Evolutionary conservation across 2,113 vertebrate genomes (phyloP).

Genomic region (Elachura formosa): DNA sequence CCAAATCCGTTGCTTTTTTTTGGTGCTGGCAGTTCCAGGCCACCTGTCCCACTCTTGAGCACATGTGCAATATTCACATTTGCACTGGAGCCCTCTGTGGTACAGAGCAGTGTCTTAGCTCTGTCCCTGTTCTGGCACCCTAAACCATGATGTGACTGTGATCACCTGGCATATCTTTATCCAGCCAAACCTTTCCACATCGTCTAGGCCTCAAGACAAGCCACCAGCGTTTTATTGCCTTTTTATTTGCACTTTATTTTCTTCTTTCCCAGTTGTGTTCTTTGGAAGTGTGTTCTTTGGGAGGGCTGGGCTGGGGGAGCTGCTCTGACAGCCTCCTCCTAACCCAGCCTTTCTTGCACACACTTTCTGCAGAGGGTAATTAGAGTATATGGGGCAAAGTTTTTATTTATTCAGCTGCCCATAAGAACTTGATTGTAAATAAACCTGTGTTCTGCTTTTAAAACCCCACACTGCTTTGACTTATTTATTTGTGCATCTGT

Average conservation of each 20-base stretch:
- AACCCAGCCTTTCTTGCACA: not conserved
- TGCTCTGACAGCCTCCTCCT: not conserved
- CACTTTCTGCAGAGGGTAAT: slow-evolving; percentile 7
- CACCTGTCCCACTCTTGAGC: not conserved
- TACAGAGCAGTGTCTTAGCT: not conserved
- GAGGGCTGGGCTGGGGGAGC: not conserved
- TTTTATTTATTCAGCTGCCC: slow-evolving; percentile 79
- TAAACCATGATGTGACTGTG: not conserved
- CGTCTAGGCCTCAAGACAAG: slow-evolving; percentile 19
- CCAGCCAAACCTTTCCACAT: slow-evolving; percentile 11
- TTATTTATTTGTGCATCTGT: slow-evolving; percentile 7
- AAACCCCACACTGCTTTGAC: slow-evolving; percentile 5
- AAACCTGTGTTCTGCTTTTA: slow-evolving; percentile 71
- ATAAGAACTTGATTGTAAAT: slow-evolving; percentile 75
- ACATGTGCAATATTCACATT: not conserved
- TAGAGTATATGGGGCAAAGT: slow-evolving; percentile 31
- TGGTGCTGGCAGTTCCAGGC: slow-evolving; percentile 19
- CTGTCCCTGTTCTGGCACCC: not conserved
- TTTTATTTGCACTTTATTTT: slow-evolving; percentile 80
- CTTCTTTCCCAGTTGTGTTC: slow-evolving; percentile 23
- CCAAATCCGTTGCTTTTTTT: not conserved
- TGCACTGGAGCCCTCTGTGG: not conserved
- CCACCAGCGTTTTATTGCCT: slow-evolving; percentile 55
- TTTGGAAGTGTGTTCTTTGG: not conserved
- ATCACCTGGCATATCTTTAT: not conserved